A percentile compares a stretch with the other conserved stretches of the same genome.
Evolutionary conservation across 2,888 invertebrate genomes (phyloP).

Genomic region (Oscheius sp.): DNA sequence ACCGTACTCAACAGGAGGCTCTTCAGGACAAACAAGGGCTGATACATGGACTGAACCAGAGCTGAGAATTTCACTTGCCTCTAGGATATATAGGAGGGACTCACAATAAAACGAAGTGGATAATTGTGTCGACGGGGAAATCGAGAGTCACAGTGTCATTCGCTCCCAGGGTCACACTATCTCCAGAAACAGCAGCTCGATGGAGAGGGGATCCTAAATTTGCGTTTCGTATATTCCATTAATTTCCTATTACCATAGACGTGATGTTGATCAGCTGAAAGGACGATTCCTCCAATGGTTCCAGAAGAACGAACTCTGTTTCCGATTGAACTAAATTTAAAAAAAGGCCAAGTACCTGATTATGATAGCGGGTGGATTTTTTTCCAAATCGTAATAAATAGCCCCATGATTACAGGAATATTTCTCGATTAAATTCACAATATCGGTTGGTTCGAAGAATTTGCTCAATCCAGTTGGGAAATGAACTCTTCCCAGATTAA

Average conservation of each 20-base stretch:
- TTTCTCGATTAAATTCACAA: constrained; percentile 7
- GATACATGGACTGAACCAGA: constrained; percentile 4
- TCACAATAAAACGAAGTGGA: not conserved
- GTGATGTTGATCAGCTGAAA: constrained; percentile 1
- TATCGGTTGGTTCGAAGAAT: not conserved
- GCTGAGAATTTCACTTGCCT: not conserved
- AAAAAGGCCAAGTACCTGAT: not conserved
- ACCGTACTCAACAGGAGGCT: not conserved
- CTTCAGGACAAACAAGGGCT: not conserved
- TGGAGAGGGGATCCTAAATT: not conserved
- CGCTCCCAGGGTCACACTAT: not conserved
- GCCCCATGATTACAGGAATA: constrained; percentile 11
- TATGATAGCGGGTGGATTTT: constrained; percentile 12
- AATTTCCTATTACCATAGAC: not conserved
- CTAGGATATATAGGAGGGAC: not conserved
- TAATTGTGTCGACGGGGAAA: not conserved
- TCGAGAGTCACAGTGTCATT: constrained; percentile 14
- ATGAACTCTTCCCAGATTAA: not conserved
- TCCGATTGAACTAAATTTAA: not conserved
- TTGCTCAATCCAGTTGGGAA: not conserved
- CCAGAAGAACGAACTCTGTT: not conserved
- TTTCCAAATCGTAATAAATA: constrained; percentile 6
- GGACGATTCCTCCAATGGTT: not conserved
- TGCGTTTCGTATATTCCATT: not conserved
- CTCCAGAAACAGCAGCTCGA: not conserved